phyloP scores from a whole-genome alignment of 1,140 invertebrate species.

The Drosophila orena region DNA sequence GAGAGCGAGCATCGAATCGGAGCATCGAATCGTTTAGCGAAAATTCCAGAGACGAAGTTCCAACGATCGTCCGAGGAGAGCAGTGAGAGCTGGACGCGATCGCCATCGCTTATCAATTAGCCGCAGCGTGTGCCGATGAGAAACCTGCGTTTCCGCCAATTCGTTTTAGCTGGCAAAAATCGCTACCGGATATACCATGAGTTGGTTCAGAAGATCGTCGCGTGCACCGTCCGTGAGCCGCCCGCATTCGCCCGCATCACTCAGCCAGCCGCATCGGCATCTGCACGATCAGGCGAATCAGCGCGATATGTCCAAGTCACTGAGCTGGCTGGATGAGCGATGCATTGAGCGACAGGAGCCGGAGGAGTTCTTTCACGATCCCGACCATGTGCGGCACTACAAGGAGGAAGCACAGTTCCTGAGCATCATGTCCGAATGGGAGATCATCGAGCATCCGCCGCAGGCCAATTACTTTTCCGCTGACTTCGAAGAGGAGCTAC shows the following conservation, averaged over 20 bases:
- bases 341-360: constrained; percentile 74
- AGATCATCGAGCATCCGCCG: constrained; percentile 73
- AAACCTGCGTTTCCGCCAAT: constrained; percentile 87
- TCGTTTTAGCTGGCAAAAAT: constrained; percentile 87
- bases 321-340: constrained; percentile 53
- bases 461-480: constrained; percentile 72
- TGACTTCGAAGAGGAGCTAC: constrained; percentile 79
- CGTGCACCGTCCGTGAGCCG: constrained; percentile 85
- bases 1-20: constrained; percentile 1
- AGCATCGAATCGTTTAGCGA: background rate
- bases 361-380: constrained; percentile 82
- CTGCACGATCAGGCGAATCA: background rate
- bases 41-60: background rate
- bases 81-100: background rate
- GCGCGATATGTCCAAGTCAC: constrained; percentile 46
- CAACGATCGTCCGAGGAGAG: background rate
- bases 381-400: constrained; percentile 75
- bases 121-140: constrained; percentile 86
- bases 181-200: constrained; percentile 87
- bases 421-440: constrained; percentile 81
- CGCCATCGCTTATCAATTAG: constrained; percentile 34
- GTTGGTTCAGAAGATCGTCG: constrained; percentile 88
- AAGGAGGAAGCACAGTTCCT: constrained; percentile 76
- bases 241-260: background rate
- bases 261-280: background rate